phyloP scores from a whole-genome alignment of 2,797 vertebrate genomes.

The Typhlichthys subterraneus region DNA sequence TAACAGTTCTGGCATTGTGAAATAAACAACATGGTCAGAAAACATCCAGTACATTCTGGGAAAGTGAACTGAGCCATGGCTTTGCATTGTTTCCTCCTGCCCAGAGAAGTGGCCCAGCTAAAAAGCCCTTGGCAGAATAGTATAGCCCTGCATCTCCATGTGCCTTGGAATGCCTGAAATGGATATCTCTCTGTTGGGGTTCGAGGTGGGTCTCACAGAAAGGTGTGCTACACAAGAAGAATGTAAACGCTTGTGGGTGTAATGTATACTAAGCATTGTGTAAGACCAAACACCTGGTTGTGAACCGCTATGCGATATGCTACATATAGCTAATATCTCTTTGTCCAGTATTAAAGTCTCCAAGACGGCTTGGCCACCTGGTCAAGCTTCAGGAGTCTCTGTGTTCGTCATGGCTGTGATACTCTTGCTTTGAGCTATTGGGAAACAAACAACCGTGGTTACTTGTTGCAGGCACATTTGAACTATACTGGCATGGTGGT shows the following conservation, averaged over 20 bases:
- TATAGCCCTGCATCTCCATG: constrained; percentile 34
- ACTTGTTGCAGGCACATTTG: constrained; percentile 66
- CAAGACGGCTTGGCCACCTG: constrained; percentile 57
- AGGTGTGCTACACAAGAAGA: constrained; percentile 23
- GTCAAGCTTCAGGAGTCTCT: constrained; percentile 48
- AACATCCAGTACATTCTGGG: constrained; percentile 40
- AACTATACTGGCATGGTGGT: constrained; percentile 60
- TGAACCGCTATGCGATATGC: constrained; percentile 30
- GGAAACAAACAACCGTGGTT: constrained; percentile 71
- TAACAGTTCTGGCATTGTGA: constrained; percentile 36
- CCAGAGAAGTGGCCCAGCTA: not conserved
- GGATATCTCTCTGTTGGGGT: constrained; percentile 40
- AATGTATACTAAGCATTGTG: not conserved
- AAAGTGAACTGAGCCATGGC: constrained; percentile 45
- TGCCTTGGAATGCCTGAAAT: constrained; percentile 52
- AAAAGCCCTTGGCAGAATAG: not conserved
- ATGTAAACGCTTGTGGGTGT: constrained; percentile 21
- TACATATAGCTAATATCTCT: constrained; percentile 18
- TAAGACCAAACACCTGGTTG: constrained; percentile 6
- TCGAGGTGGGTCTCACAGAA: constrained; percentile 25
- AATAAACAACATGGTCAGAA: constrained; percentile 37
- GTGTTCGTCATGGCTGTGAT: too few species aligned
- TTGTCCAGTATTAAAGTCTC: constrained; percentile 48
- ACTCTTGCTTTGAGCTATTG: constrained; percentile 34
- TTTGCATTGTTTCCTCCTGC: constrained; percentile 9